phyloP scores from a whole-genome alignment of 1,140 invertebrate species.

The Drosophila watanabei region DNA sequence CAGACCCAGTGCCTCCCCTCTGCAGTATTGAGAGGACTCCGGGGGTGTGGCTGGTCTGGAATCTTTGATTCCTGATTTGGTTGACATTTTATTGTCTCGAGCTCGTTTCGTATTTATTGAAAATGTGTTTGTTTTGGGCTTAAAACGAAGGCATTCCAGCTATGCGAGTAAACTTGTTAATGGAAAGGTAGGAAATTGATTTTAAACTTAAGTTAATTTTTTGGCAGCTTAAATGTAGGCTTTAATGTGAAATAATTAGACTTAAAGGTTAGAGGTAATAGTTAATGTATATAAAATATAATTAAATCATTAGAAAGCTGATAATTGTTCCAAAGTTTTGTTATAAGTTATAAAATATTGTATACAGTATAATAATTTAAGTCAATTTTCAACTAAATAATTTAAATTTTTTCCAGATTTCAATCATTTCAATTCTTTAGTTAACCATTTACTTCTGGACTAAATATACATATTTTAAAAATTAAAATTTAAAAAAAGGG shows the following conservation, averaged over 20 bases:
- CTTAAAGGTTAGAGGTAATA: too few species aligned
- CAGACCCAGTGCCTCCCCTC: slow-evolving; percentile 20
- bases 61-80: slow-evolving; percentile 62
- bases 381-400: too few species aligned
- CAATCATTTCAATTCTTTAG: too few species aligned
- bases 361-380: too few species aligned
- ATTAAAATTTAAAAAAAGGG: background rate
- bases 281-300: background rate
- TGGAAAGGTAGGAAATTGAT: background rate
- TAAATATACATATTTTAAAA: background rate
- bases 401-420: too few species aligned
- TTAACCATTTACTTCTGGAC: background rate
- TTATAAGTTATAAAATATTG: background rate
- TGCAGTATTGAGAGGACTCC: background rate
- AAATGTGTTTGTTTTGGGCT: slow-evolving; percentile 61
- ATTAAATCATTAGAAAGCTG: background rate
- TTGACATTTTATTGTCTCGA: slow-evolving; percentile 77
- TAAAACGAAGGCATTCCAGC: slow-evolving; percentile 14
- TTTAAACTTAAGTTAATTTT: background rate
- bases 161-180: slow-evolving; percentile 3
- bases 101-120: slow-evolving; percentile 79
- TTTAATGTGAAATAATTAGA: background rate
- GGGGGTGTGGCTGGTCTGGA: slow-evolving; percentile 15
- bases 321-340: background rate
- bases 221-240: background rate